Base-by-base conservation (phyloP, 92 coral and sea anemone genomes). In the Montipora capitata region DNA sequence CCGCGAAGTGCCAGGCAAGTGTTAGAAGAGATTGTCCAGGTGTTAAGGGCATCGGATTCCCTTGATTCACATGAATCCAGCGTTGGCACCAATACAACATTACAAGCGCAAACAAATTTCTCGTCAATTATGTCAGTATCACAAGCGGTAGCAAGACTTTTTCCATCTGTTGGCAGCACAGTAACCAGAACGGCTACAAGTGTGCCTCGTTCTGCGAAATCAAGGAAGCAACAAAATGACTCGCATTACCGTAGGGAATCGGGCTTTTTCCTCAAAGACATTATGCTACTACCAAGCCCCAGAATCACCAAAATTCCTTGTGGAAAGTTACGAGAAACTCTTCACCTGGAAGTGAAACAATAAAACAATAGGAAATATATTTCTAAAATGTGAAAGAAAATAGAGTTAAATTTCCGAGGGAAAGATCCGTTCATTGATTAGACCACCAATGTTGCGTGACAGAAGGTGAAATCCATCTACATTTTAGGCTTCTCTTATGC, bases 311-410 rank as follows among this genome's bases (percentile, higher is more conserved):
- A 72, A 72, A 72, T 44, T 72, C 57, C 77, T 45, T 58, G 59
- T 43, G 77, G 77, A 72, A 72, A 72, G 59, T 44, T 72, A 44
- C 42, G 61, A 44, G 77, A 72, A 72, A 72, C 77, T 48, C 77
- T 72, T 72, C 77, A 72, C 35, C 54, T 72, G 77, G 77, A 72
- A 42, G 77, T n/a, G n/a, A n/a, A n/a, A n/a, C n/a, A n/a, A n/a
- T n/a, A 42, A 69, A 69, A 69, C 16, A 39, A 42, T 11, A 35
- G n/a, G n/a, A 66, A 66, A 6, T 39, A 66, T 66, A 9, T 15
- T 20, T 66, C 42, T 66, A 66, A 39, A 8, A 39, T 66, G 40
- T 66, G 39, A 10, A 39, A 8, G 72, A 66, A 39, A 17, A 10
- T 62, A 15, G 67, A 62, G 67, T 62, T 62, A 62, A 62, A 62